A percentile compares a stretch with the other conserved stretches of the same genome.
Conservation (phyloP, 2,888 invertebrate genomes). For the Plemyria rubiginata region DNA sequence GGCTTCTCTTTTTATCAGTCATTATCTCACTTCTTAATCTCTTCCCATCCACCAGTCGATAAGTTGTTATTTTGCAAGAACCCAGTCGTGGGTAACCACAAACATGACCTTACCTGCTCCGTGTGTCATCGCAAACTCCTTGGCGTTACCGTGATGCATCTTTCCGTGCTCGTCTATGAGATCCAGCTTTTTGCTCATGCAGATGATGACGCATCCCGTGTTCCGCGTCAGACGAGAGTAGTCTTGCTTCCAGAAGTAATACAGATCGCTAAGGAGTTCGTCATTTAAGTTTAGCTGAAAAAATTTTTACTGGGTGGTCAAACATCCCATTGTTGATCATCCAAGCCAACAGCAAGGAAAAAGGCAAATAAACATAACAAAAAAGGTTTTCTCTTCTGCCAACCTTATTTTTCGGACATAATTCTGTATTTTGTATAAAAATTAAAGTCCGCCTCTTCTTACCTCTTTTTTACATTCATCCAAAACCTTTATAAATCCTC, state of each 20-base stretch:
- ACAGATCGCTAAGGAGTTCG: slow-evolving; percentile 60
- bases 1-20: no score
- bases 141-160: slow-evolving; percentile 60
- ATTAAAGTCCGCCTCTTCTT: slow-evolving; percentile 13
- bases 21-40: no score
- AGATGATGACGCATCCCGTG: slow-evolving; percentile 62
- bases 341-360: no score
- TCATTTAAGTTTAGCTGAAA: slow-evolving; percentile 61
- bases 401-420: no score
- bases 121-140: slow-evolving; percentile 58
- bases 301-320: not conserved
- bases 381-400: no score
- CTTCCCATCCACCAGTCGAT: no score
- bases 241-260: slow-evolving; percentile 69
- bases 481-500: slow-evolving; percentile 63
- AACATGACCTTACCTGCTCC: slow-evolving; percentile 56
- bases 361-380: no score
- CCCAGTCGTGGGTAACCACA: no score
- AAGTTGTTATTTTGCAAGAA: no score
- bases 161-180: slow-evolving; percentile 54
- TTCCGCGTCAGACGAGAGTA: slow-evolving; percentile 58
- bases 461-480: slow-evolving; percentile 67
- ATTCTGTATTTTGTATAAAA: no score
- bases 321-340: no score
- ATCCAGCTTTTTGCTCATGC: slow-evolving; percentile 64